Base-by-base conservation (phyloP, 2,888 invertebrate genomes). In the Hoplodrina blanda region DNA sequence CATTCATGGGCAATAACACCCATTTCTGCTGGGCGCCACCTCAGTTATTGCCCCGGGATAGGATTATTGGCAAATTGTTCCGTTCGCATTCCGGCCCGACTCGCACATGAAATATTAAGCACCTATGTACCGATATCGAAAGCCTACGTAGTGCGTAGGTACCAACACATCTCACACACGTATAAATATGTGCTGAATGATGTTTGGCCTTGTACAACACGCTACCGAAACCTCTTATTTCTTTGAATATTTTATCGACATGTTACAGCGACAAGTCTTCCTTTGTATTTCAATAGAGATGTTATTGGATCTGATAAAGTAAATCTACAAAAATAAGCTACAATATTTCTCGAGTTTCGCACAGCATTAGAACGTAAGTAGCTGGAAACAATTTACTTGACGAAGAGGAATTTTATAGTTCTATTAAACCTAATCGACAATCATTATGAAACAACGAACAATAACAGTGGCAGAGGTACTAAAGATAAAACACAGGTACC, bases 1-100 rank as follows among this genome's bases (percentile, higher is more conserved):
- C 93, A 94, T 93, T 93, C 92, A 93, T 92, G 91, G 91, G 88
- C 90, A 91, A 93, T 93, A 94, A 91, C 94, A 91, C 91, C 91
- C 91, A 92, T 93, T 94, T 92, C 91, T 91, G 91, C 86, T 91
- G 89, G 89, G 90, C 91, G 91, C 91, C 92, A 92, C 91, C 92
- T 91, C 93, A 89, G 94, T 93, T 94, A 95, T 94, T 93, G 92
- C 92, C 90, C 88, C 87, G 90, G 91, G 93, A 92, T 92, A 91
- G 94, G 93, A 94, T 94, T 95, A 95, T 95, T 95, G 95, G 95
- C 93, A 94, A 95, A 95, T 95, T 94, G 94, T 94, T 95, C 94
- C 90, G 93, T 90, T 92, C 93, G 91, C 93, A 93, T 94, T 94
- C 94, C 93, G 89, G 85, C 85, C 89, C 87, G 90, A 87, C 88